Percentiles rank a stretch among this genome's conserved stretches.
Conservation (phyloP, 1,140 invertebrate species). For the Drosophila busckii region DNA sequence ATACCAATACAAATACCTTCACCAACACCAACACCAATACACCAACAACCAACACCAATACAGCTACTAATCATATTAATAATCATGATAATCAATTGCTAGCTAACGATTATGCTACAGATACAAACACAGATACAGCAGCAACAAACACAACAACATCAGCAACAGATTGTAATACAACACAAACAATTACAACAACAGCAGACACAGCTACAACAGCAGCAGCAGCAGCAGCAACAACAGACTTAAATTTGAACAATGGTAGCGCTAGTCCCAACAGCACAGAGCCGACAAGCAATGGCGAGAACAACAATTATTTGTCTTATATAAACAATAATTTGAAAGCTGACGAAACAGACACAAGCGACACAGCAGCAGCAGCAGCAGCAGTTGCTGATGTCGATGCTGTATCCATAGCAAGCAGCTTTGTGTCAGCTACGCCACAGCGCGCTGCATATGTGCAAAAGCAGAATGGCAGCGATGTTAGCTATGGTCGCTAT, state of each 20-base stretch:
- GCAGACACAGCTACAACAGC: conserved; percentile 27
- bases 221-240: conserved; percentile 26
- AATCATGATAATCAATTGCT: conserved; percentile 28
- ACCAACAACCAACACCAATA: conserved; percentile 35
- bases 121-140: conserved; percentile 28
- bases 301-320: conserved; percentile 63
- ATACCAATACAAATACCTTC: conserved; percentile 31
- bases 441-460: conserved; percentile 25
- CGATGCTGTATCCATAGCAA: conserved; percentile 7
- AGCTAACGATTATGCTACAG: conserved; percentile 27
- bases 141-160: conserved; percentile 37
- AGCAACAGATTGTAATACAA: conserved; percentile 64
- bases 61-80: conserved; percentile 35
- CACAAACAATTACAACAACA: conserved; percentile 53
- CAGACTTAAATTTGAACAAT: conserved; percentile 15
- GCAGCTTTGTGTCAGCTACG: conserved; percentile 12
- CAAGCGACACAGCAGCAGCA: conserved; percentile 17
- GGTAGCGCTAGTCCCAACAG: conserved; percentile 24
- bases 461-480: conserved; percentile 47
- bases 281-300: conserved; percentile 10
- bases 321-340: conserved; percentile 68
- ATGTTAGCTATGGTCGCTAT: conserved; percentile 40
- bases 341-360: conserved; percentile 27
- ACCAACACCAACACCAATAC: conserved; percentile 29
- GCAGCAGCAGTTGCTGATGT: conserved; percentile 20